These are phyloP conservation scores for Pocillopora meandrina DNA, from an alignment of 92 coral and sea anemone species.

Conservation along the genomic window DNA sequence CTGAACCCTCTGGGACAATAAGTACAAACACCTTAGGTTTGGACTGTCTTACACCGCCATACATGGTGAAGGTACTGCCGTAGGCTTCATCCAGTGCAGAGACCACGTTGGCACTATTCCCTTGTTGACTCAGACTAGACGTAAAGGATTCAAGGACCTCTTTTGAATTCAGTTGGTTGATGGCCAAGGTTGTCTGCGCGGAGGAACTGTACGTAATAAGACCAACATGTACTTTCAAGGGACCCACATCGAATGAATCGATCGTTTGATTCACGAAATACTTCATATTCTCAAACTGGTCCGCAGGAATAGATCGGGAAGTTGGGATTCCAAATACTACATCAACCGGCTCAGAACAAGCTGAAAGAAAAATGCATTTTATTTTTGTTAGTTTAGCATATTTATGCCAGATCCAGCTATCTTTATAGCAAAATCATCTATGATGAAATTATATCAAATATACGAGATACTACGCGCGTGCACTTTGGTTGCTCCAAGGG, in stretches of 20 bases:
- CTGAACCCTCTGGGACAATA: conserved; percentile 61
- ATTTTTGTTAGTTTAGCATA: too few relatives aligned
- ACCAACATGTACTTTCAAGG: conserved; percentile 63
- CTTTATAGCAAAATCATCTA: too few relatives aligned
- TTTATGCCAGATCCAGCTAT: background rate
- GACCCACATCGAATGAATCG: conserved; percentile 52
- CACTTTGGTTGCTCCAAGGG: too few relatives aligned
- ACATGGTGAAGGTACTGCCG: conserved; percentile 70
- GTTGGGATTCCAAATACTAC: conserved; percentile 76
- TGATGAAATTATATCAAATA: too few relatives aligned
- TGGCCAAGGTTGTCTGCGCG: conserved; percentile 49
- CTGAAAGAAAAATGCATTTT: conserved; percentile 41
- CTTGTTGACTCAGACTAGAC: conserved; percentile 41
- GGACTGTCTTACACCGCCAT: conserved; percentile 86
- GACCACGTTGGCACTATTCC: conserved; percentile 45
- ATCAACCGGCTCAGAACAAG: conserved; percentile 64
- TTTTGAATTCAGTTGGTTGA: conserved; percentile 49
- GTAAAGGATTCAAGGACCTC: conserved; percentile 34
- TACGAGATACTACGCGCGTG: too few relatives aligned
- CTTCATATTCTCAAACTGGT: conserved; percentile 42
- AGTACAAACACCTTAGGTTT: conserved; percentile 75
- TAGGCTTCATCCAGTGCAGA: conserved; percentile 69
- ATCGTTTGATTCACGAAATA: conserved; percentile 38
- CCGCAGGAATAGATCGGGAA: conserved; percentile 44
- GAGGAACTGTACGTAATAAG: conserved; percentile 52